A percentile compares a stretch with the other conserved stretches of the same genome.
These are phyloP conservation scores for Hydriomena furcata DNA, from an alignment of 2,888 invertebrate species.

Conservation along the genomic window DNA sequence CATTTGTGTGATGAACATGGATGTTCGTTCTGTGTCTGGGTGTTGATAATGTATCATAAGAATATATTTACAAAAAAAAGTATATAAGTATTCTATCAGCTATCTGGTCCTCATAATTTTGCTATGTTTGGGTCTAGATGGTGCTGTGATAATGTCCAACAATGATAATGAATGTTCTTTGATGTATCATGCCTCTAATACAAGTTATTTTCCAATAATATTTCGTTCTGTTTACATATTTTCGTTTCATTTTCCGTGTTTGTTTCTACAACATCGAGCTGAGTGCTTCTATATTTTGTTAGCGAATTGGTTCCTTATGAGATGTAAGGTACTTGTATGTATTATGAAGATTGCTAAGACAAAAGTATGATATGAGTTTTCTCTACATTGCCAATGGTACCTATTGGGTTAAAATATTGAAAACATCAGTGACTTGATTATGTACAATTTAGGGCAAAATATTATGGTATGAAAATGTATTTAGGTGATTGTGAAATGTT, in stretches of 20 bases:
- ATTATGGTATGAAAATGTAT: no score
- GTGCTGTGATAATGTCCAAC: no score
- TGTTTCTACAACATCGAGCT: slow-evolving; percentile 47
- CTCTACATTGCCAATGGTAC: slow-evolving; percentile 8
- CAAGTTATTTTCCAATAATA: slow-evolving; percentile 37
- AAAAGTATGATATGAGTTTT: slow-evolving; percentile 18
- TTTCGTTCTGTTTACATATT: slow-evolving; percentile 48
- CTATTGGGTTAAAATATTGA: background rate
- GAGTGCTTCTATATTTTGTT: slow-evolving; percentile 61
- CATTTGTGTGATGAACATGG: no score
- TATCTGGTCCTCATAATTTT: no score
- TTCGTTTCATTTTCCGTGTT: slow-evolving; percentile 70
- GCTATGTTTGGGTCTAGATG: no score
- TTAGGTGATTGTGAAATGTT: no score
- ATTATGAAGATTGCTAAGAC: slow-evolving; percentile 20
- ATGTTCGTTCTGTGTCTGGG: no score
- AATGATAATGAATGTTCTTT: no score
- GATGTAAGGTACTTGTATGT: slow-evolving; percentile 18
- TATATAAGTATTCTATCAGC: no score
- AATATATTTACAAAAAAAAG: no score
- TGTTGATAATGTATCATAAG: no score
- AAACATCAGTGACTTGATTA: background rate
- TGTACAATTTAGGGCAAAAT: no score
- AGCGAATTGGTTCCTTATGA: slow-evolving; percentile 52
- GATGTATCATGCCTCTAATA: background rate